Percentiles rank a stretch among this genome's conserved stretches.
These are phyloP conservation scores for Lysandra coridon DNA, from an alignment of 2,888 invertebrate species.

Conservation along the genomic window DNA sequence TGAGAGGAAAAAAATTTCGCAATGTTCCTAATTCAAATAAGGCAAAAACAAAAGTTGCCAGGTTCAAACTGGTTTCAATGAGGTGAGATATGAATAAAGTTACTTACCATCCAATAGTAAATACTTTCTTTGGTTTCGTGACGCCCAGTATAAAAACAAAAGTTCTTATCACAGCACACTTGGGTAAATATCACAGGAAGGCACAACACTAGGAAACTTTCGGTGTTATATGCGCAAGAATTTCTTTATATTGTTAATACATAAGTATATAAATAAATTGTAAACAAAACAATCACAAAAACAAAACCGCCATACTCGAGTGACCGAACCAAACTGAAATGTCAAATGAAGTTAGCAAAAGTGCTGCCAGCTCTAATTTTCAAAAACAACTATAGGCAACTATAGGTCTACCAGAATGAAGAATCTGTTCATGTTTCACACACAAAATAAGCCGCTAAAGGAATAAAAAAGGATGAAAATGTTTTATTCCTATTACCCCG, in stretches of 20 bases:
- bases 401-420: too few relatives aligned
- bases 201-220: conserved; percentile 49
- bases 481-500: too few relatives aligned
- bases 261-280: conserved; percentile 43
- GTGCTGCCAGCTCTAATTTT: neutral
- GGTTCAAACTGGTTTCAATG: conserved; percentile 38
- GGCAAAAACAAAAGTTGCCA: conserved; percentile 46
- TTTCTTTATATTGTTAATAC: conserved; percentile 44
- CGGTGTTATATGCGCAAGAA: conserved; percentile 37
- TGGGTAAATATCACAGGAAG: conserved; percentile 50
- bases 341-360: neutral
- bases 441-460: too few relatives aligned
- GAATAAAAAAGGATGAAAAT: too few relatives aligned
- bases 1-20: conserved; percentile 55
- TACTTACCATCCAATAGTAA: conserved; percentile 39
- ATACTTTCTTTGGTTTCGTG: conserved; percentile 27
- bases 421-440: too few relatives aligned
- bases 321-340: conserved; percentile 46
- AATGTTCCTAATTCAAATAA: conserved; percentile 52
- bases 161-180: conserved; percentile 32
- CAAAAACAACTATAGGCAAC: neutral
- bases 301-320: conserved; percentile 43
- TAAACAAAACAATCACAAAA: conserved; percentile 46
- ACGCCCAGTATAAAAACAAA: conserved; percentile 37
- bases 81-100: conserved; percentile 36